Base-by-base conservation (phyloP, 2,888 invertebrate genomes). In the Corythucha ciliata region DNA sequence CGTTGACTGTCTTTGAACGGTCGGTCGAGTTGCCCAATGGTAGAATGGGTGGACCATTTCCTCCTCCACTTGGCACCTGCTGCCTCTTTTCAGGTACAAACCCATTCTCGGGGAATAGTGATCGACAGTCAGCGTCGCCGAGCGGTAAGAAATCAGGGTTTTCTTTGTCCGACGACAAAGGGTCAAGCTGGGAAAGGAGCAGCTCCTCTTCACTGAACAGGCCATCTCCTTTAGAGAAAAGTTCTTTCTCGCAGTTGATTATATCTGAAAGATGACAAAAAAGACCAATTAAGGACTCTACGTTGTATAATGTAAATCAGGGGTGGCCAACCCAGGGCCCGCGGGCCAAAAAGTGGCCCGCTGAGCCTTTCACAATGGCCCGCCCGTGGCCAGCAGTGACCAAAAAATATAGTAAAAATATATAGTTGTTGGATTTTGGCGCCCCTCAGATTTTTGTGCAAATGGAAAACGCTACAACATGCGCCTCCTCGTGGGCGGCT, bases 171-270 rank as follows among this genome's bases (percentile, higher is more conserved):
- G 66, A 66, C 37, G 72, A 61, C 7, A 69, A 67, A 20, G 72
- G 71, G 25, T 72, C 73, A 40, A 74, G 60, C 52, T 73, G 70
- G 1, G 71, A 69, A n/a, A n/a, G n/a, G 1, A 74, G 63, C 4
- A 75, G 63, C 6, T 69, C 66, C 27, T 74, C 74, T 59, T 76
- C 75, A 7, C 67, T 68, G 58, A 76, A 75, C 12, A 76, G 63
- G 48, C 42, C 53, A 34, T 55, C 57, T 16, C 52, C 54, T 54
- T 73, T 61, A 53, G 73, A 74, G 69, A 81, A 72, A 57, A 81
- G 72, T 64, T 80, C 81, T 57, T 70, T 78, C 67, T 81, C 81
- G 63, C 78, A 81, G 57, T 78, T 77, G 58, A 75, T 75, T 24
- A 82, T 68, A 57, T 59, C 57, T 58, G 54, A 16, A 53, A 57